Conservation (phyloP, 2,113 vertebrate genomes). For the Lutjanus erythropterus region DNA sequence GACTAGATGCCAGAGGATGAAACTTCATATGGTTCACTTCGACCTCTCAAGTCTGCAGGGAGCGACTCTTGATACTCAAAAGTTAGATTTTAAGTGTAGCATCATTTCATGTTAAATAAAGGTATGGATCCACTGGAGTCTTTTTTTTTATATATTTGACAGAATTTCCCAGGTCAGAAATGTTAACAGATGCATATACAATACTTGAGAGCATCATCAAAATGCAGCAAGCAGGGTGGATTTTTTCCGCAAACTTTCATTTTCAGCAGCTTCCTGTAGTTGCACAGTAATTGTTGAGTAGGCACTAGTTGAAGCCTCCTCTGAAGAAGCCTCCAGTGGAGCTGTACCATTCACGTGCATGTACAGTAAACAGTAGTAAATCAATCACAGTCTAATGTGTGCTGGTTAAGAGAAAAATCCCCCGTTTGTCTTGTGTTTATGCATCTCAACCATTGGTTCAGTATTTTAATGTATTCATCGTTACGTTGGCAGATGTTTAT, state of each 20-base stretch:
- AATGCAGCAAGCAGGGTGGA: constrained; percentile 47
- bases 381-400: constrained; percentile 67
- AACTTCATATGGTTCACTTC: not conserved
- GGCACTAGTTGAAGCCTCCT: constrained; percentile 65
- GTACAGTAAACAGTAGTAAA: constrained; percentile 63
- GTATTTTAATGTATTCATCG: constrained; percentile 17
- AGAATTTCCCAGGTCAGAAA: constrained; percentile 2
- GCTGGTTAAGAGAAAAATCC: constrained; percentile 70
- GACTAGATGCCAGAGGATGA: not conserved
- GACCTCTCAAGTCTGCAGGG: not conserved
- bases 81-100: constrained; percentile 6
- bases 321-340: constrained; percentile 61
- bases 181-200: not conserved
- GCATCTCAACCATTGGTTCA: not conserved
- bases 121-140: constrained; percentile 50
- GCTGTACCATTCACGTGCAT: constrained; percentile 49
- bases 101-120: constrained; percentile 21
- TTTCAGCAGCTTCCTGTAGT: constrained; percentile 37
- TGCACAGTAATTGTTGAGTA: constrained; percentile 53
- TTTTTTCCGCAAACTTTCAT: constrained; percentile 30
- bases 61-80: constrained; percentile 25
- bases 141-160: constrained; percentile 31
- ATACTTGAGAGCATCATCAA: constrained; percentile 36
- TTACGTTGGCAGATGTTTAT: constrained; percentile 23
- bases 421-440: constrained; percentile 16